phyloP scores from a whole-genome alignment of 2,113 vertebrate genomes.

The Xiphias gladius region DNA sequence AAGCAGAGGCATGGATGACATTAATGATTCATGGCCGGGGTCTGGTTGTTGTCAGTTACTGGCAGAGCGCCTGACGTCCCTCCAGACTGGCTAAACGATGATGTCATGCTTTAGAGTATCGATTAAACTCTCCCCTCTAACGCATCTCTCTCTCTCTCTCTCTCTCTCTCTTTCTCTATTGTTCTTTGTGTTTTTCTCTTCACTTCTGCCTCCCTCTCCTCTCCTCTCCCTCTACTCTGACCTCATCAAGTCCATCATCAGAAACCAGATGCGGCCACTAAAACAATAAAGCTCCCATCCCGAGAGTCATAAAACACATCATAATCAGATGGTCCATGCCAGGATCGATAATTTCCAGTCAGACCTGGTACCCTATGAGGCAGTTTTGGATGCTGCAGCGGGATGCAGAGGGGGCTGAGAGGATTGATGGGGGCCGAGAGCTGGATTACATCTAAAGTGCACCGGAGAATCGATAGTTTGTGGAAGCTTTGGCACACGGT shows the following conservation, averaged over 20 bases:
- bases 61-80: slow-evolving; percentile 73
- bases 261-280: slow-evolving; percentile 78
- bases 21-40: slow-evolving; percentile 75
- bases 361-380: slow-evolving; percentile 57
- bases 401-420: slow-evolving; percentile 50
- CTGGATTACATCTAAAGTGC: slow-evolving; percentile 83
- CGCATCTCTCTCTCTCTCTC: slow-evolving; percentile 55
- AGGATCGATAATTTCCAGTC: slow-evolving; percentile 79
- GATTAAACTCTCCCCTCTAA: slow-evolving; percentile 70
- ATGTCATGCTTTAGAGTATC: slow-evolving; percentile 79
- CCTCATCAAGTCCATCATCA: slow-evolving; percentile 77
- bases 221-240: slow-evolving; percentile 41
- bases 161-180: slow-evolving; percentile 44
- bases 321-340: slow-evolving; percentile 73
- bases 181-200: slow-evolving; percentile 40
- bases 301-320: slow-evolving; percentile 77
- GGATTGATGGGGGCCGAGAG: slow-evolving; percentile 67
- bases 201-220: slow-evolving; percentile 9
- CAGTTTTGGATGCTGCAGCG: slow-evolving; percentile 68
- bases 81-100: slow-evolving; percentile 71
- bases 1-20: slow-evolving; percentile 56
- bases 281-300: slow-evolving; percentile 79
- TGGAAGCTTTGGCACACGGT: slow-evolving; percentile 62
- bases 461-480: slow-evolving; percentile 75
- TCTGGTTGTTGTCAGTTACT: slow-evolving; percentile 75